Conservation (phyloP, 2,113 vertebrate genomes). For the Hydrolagus affinis region DNA sequence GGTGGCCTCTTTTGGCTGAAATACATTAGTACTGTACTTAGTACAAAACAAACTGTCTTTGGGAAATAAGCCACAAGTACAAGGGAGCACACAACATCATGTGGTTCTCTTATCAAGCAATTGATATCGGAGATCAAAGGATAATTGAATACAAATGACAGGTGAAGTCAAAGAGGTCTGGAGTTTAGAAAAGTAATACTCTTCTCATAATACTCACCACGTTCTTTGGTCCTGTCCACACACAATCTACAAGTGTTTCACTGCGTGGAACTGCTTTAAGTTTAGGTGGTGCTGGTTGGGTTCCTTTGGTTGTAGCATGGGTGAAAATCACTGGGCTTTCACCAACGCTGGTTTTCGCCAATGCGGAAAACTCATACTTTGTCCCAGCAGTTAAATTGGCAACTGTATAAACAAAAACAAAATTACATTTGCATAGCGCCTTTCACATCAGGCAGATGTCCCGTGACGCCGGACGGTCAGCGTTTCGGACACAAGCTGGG, state of each 20-base stretch:
- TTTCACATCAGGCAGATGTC: no score
- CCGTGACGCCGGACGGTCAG: no score
- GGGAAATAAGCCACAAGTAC: no score
- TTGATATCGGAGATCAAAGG: neutral
- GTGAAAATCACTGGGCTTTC: constrained; percentile 82
- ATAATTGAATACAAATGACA: neutral
- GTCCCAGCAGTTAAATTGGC: constrained; percentile 81
- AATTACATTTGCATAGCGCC: no score
- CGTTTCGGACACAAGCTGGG: no score
- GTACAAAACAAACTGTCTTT: no score
- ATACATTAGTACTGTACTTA: no score
- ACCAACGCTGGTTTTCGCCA: constrained; percentile 78
- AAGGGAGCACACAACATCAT: neutral
- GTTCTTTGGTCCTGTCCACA: constrained; percentile 68
- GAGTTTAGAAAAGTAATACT: neutral
- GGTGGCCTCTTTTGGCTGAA: no score
- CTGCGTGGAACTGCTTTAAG: constrained; percentile 83
- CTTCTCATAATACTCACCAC: constrained; percentile 49
- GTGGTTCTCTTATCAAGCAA: constrained; percentile 4
- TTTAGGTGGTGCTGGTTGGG: constrained; percentile 60
- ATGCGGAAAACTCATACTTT: constrained; percentile 80
- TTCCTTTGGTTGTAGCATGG: constrained; percentile 64
- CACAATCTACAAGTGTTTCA: constrained; percentile 84
- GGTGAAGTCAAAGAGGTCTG: neutral
- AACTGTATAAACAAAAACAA: constrained; percentile 56